Evolutionary conservation across 2,113 vertebrate genomes (phyloP).

Genomic region (Pristiophorus japonicus): DNA sequence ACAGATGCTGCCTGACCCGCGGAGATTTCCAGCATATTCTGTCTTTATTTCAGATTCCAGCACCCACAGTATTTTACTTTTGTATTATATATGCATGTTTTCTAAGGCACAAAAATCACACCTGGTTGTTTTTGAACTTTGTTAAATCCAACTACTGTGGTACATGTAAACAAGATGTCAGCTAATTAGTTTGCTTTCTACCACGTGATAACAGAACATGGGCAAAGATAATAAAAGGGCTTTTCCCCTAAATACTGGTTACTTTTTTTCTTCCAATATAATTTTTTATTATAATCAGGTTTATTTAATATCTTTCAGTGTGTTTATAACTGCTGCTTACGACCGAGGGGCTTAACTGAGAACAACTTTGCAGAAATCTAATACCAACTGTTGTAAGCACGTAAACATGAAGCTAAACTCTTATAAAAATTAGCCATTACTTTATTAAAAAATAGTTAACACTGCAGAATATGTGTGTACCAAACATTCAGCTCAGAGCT

Average conservation of each 20-base stretch:
- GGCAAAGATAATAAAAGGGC: background rate
- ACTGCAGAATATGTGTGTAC: background rate
- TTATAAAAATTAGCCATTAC: background rate
- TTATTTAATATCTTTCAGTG: background rate
- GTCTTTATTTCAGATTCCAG: too few species aligned
- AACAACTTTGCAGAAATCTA: background rate
- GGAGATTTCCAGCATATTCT: too few species aligned
- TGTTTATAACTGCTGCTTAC: background rate
- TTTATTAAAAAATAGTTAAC: background rate
- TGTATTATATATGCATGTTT: background rate
- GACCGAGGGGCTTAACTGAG: background rate
- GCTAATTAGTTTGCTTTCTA: background rate
- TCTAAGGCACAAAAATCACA: background rate
- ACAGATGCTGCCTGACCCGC: too few species aligned
- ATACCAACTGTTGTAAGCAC: background rate
- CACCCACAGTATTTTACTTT: too few species aligned
- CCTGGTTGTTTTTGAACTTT: background rate
- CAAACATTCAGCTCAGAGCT: background rate
- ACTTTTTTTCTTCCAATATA: background rate
- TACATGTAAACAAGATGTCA: background rate
- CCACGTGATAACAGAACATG: background rate
- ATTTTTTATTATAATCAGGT: background rate
- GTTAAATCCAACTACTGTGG: background rate
- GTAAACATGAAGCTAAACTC: background rate
- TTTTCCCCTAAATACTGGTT: background rate